Percentiles rank a stretch among this genome's conserved stretches.
These are phyloP conservation scores for Pelodiscus sinensis DNA, from an alignment of 2,113 vertebrate species.

Conservation along the genomic window DNA sequence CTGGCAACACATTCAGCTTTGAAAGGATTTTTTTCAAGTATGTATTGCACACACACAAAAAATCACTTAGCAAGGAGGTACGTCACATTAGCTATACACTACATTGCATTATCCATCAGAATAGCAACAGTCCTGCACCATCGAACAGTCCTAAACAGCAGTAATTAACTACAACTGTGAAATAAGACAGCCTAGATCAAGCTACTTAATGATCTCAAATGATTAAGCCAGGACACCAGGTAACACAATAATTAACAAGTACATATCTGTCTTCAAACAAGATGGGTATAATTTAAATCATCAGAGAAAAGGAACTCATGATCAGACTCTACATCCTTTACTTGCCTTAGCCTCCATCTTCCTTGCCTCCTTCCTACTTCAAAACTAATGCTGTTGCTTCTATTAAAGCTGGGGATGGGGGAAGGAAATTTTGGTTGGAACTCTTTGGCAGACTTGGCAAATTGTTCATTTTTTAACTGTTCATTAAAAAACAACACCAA, in stretches of 20 bases:
- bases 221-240: background rate
- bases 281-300: background rate
- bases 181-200: background rate
- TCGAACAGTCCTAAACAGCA: background rate
- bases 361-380: background rate
- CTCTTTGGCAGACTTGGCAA: background rate
- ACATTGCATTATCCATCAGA: background rate
- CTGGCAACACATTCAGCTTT: fast-evolving
- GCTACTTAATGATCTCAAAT: background rate
- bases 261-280: fast-evolving
- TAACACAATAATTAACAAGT: conserved; percentile 7
- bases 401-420: background rate
- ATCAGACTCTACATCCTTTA: background rate
- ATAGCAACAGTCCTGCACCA: background rate
- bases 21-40: background rate
- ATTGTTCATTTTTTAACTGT: background rate
- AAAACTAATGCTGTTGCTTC: background rate
- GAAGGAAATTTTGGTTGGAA: background rate
- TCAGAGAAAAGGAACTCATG: background rate
- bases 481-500: background rate
- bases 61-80: background rate
- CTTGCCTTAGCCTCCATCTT: background rate
- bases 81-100: background rate
- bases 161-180: background rate
- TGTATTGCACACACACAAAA: background rate